Percentiles rank a stretch among this genome's conserved stretches.
These are phyloP conservation scores for Drosophila azteca DNA, from an alignment of 1,140 invertebrate species.

Conservation along the genomic window DNA sequence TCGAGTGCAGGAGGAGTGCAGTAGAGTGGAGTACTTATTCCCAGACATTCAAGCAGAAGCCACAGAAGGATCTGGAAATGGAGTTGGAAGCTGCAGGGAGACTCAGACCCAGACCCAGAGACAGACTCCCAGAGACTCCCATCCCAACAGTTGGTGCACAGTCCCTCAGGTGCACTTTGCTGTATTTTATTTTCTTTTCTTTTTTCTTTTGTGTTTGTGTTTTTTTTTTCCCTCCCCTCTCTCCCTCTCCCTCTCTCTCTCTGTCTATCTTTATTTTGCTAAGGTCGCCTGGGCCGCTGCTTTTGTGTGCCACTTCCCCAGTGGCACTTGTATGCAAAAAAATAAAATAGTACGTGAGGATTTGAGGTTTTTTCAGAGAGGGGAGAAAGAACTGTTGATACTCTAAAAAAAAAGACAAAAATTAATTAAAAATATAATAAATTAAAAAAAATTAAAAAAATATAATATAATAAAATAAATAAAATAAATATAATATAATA, in stretches of 20 bases:
- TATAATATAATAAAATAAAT: not conserved
- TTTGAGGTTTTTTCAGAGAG: not conserved
- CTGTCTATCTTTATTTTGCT: conserved; percentile 30
- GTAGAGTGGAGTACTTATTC: no score
- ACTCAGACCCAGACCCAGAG: conserved; percentile 7
- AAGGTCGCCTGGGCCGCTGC: conserved; percentile 20
- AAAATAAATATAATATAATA: no score
- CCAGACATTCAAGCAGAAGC: not conserved
- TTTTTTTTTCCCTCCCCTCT: not conserved
- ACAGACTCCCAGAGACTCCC: no score
- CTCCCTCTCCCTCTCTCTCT: not conserved
- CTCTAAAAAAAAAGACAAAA: not conserved
- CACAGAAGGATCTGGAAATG: conserved; percentile 22
- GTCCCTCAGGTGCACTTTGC: conserved; percentile 48
- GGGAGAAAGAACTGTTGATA: not conserved
- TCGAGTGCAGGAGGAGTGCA: conserved; percentile 20
- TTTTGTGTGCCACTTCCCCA: conserved; percentile 37
- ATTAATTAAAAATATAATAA: no score
- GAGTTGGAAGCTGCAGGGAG: conserved; percentile 13
- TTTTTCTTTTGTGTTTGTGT: conserved; percentile 22
- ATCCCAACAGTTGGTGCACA: conserved; percentile 17
- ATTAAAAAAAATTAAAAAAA: not conserved
- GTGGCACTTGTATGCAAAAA: conserved; percentile 36
- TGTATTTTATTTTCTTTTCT: conserved; percentile 15
- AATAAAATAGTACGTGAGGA: not conserved